Evolutionary conservation across 2,797 vertebrate genomes (phyloP), one percentile per base, ranked within the genome.

Genomic region (Cheirogaleus major): DNA sequence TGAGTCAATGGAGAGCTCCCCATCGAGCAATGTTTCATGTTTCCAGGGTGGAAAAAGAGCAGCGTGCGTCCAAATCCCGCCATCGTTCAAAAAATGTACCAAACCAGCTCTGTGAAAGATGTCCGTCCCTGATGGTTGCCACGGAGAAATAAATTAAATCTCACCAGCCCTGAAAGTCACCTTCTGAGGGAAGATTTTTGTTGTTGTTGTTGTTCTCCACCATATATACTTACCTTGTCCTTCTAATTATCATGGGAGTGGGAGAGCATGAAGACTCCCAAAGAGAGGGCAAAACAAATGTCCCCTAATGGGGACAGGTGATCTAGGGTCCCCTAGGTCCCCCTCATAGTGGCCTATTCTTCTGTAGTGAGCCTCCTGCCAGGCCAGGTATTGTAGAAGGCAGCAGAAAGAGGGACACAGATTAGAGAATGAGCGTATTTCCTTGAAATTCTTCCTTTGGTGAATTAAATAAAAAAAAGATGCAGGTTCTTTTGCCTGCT

Each of bases 161-260:
- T 94, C 0, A 0, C 72, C 79, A 96, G 67, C 70, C 91, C 91
- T 91, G 89, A 98, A 97, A 97, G 95, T 96, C 89, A 97, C 93
- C 95, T 96, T 95, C 75, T 27, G 55, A 78, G 43, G 41, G 30
- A 72, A 69, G 73, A 43, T 57, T 55, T 50, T n/a, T 88, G 32
- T 45, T 70, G 30, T 48, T 85, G 1, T 73, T 89, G 20, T 52
- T 75, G 14, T 70, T 80, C 52, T 78, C n/a, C 7, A 43, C 43
- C 27, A 9, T 50, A 59, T 32, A n/a, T 18, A 38, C 67, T 85
- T 93, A 84, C 4, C 41, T 55, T 18, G 9, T 48, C 61, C 27
- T 84, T 86, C 50, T 83, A 84, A 72, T 90, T 69, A 93, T 14
- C 35, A 57, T 0, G 67, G 59, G 38, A 38, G 15, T 2, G 22